phyloP scores from a whole-genome alignment of 2,888 invertebrate species.

The Bibio marci region DNA sequence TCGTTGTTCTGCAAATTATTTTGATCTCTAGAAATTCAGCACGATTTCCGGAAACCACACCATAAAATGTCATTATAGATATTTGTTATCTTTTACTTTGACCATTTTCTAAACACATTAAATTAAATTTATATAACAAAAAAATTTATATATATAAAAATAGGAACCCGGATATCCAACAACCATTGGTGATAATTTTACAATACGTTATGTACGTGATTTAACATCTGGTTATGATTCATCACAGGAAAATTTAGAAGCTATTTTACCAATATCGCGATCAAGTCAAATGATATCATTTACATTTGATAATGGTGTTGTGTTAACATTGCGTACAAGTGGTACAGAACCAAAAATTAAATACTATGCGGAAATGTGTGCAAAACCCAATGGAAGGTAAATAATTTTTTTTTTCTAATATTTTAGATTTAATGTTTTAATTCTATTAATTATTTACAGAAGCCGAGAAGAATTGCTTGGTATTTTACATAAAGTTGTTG shows the following conservation, averaged over 20 bases:
- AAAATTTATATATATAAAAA: background rate
- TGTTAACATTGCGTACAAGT: conserved; percentile 81
- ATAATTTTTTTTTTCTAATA: background rate
- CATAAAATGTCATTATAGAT: too few relatives aligned
- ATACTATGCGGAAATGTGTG: conserved; percentile 87
- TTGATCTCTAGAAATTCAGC: too few relatives aligned
- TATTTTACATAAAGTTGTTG: conserved; percentile 55
- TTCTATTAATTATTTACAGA: conserved; percentile 29
- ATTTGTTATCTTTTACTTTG: too few relatives aligned
- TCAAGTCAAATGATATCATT: conserved; percentile 89
- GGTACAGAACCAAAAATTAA: conserved; percentile 99
- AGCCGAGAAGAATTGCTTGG: conserved; percentile 42
- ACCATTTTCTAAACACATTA: too few relatives aligned
- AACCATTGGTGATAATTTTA: conserved; percentile 42
- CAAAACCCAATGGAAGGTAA: conserved; percentile 44
- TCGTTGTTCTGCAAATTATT: too few relatives aligned
- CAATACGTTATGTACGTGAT: conserved; percentile 61
- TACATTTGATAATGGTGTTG: conserved; percentile 69
- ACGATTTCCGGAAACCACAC: too few relatives aligned
- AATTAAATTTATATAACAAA: too few relatives aligned
- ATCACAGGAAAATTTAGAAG: conserved; percentile 45
- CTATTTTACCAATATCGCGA: conserved; percentile 47
- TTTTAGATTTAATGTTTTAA: background rate
- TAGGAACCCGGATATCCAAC: conserved; percentile 40
- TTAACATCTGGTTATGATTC: conserved; percentile 69